Conservation (phyloP, 2,888 invertebrate species). For the Mantis religiosa region DNA sequence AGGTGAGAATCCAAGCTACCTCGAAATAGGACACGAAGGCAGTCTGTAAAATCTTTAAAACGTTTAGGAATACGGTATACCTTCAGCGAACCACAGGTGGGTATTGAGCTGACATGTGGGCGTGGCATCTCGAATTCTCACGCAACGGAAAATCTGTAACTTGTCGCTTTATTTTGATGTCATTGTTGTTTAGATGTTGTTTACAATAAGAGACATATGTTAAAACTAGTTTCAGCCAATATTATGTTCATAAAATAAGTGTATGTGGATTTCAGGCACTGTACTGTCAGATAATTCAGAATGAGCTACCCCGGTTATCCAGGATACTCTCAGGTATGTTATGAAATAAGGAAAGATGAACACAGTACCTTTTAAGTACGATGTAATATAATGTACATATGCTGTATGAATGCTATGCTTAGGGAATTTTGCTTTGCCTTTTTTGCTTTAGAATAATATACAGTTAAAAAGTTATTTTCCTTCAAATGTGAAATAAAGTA, state of each 20-base stretch:
- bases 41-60: too few relatives aligned
- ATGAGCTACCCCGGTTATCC: constrained; percentile 43
- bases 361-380: too few relatives aligned
- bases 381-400: too few relatives aligned
- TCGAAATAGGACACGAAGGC: background rate
- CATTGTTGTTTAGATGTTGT: background rate
- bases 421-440: background rate
- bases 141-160: background rate
- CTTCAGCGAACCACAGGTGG: background rate
- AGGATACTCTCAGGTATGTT: constrained; percentile 37
- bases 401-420: background rate
- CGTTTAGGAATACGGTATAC: too few relatives aligned
- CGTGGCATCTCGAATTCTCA: background rate
- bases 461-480: too few relatives aligned
- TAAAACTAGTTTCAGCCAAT: background rate
- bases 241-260: background rate
- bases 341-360: background rate
- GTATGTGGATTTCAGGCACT: background rate
- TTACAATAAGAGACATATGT: background rate
- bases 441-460: too few relatives aligned
- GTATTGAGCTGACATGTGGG: background rate
- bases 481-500: too few relatives aligned
- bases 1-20: background rate
- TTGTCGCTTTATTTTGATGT: background rate
- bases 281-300: background rate